Base-by-base conservation (phyloP, 2,113 vertebrate genomes). In the Lampris incognitus region DNA sequence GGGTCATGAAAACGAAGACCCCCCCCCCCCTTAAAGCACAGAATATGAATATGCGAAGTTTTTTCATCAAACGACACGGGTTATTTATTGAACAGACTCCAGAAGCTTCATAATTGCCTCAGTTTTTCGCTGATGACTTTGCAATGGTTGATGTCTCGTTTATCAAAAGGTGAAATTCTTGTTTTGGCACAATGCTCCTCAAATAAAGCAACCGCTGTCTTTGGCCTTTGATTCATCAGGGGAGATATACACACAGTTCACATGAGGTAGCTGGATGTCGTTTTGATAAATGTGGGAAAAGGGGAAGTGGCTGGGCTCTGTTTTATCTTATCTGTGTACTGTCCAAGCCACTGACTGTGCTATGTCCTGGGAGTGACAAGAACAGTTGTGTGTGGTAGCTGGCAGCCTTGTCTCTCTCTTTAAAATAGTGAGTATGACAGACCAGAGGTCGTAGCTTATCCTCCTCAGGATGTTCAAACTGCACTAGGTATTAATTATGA, bases 211-310 rank as follows among this genome's bases (percentile, higher is more conserved):
- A 56, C 13, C 7, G 6, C 38, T 40, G 64, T 60, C 62, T 39
- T 9, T 9, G 58, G 48, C 41, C 38, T 52, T n/a, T 65, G 66
- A 13, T 54, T 68, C 58, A 24, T 58, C 52, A 46, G 1, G 51
- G 61, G 24, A 36, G 39, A 72, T 62, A 37, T 36, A 83, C 24
- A 66, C 64, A 72, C 61, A 52, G 85, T 70, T 83, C 79, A 81
- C 72, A 76, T 50, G 77, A 86, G 81, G 81, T 84, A 72, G 71
- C 83, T 24, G 49, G 76, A 13, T 69, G 55, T 56, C 55, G 46
- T 68, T 83, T 72, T 88, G 87, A 90, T 83, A 77, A 87, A 89
- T 89, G 87, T 91, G 90, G 88, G 90, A 90, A 91, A 81, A 75
- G 66, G 82, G 87, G 90, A 91, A 89, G 80, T 76, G 80, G 71